These are phyloP conservation scores for Ernsta delagoae DNA, from an alignment of 2,888 invertebrate species.

Conservation along the genomic window DNA sequence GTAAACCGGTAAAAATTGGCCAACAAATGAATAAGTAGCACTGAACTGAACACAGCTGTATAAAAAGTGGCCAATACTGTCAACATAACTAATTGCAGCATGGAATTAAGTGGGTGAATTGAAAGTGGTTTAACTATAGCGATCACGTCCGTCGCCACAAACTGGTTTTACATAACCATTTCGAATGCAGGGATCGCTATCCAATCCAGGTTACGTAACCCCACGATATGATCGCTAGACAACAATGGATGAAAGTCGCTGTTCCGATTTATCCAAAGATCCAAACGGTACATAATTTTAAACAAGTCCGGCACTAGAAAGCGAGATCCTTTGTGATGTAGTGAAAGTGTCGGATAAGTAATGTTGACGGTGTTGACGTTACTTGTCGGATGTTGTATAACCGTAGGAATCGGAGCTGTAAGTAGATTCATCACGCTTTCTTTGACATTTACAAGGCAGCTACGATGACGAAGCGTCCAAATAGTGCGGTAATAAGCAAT, in stretches of 20 bases:
- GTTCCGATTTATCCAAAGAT: slow-evolving; percentile 36
- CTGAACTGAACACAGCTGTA: background rate
- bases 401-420: slow-evolving; percentile 49
- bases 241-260: slow-evolving; percentile 51
- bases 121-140: slow-evolving; percentile 43
- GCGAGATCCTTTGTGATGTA: slow-evolving; percentile 66
- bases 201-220: slow-evolving; percentile 27
- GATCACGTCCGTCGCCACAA: slow-evolving; percentile 34
- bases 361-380: slow-evolving; percentile 42
- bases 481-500: slow-evolving; percentile 1
- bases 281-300: slow-evolving; percentile 56
- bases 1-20: background rate
- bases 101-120: slow-evolving; percentile 39
- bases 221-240: slow-evolving; percentile 31
- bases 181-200: slow-evolving; percentile 40
- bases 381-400: slow-evolving; percentile 54
- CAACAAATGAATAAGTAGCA: background rate
- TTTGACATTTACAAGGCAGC: slow-evolving; percentile 49
- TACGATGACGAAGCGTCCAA: slow-evolving; percentile 9
- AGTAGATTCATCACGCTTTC: slow-evolving; percentile 54
- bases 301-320: slow-evolving; percentile 63
- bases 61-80: slow-evolving; percentile 25
- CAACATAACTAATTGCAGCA: slow-evolving; percentile 29
- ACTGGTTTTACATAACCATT: slow-evolving; percentile 43
- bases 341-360: slow-evolving; percentile 63